Evolutionary conservation across 2,113 vertebrate genomes (phyloP).

Genomic region (Hymenochirus boettgeri): DNA sequence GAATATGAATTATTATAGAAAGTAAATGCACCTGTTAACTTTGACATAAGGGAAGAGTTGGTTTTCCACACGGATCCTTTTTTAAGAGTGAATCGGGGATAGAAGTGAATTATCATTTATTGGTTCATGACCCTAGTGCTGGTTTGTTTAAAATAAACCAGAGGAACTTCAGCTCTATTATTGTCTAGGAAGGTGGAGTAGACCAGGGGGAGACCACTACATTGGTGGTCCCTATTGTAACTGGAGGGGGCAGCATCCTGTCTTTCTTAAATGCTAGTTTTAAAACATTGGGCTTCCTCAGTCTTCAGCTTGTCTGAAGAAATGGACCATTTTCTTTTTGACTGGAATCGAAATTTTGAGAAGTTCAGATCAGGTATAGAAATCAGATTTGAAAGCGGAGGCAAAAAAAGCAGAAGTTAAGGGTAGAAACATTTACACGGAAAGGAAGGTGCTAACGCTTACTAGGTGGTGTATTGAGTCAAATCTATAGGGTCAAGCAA

Average conservation of each 20-base stretch:
- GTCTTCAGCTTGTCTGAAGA: constrained; percentile 42
- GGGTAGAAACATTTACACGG: background rate
- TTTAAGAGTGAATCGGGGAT: background rate
- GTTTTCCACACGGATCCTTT: background rate
- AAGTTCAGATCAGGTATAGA: constrained; percentile 1
- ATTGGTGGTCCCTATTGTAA: constrained; percentile 59
- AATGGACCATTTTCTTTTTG: background rate
- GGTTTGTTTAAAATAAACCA: background rate
- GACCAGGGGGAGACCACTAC: constrained; percentile 41
- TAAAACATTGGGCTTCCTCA: constrained; percentile 76
- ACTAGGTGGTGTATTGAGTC: background rate
- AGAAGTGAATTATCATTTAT: background rate
- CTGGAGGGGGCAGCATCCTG: constrained; percentile 69
- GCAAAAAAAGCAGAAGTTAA: constrained; percentile 14
- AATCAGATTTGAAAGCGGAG: background rate
- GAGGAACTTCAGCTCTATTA: background rate
- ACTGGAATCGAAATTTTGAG: constrained; percentile 6
- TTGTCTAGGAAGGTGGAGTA: background rate
- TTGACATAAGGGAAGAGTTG: background rate
- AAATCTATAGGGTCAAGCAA: too few relatives aligned
- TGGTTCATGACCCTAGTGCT: background rate
- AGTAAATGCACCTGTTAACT: background rate
- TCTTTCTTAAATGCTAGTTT: constrained; percentile 71
- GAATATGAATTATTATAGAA: background rate
- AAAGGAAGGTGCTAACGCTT: background rate